Percentiles rank a stretch among this genome's conserved stretches.
phyloP scores from a whole-genome alignment of 2,113 vertebrate species.

The Xiphorhynchus elegans region DNA sequence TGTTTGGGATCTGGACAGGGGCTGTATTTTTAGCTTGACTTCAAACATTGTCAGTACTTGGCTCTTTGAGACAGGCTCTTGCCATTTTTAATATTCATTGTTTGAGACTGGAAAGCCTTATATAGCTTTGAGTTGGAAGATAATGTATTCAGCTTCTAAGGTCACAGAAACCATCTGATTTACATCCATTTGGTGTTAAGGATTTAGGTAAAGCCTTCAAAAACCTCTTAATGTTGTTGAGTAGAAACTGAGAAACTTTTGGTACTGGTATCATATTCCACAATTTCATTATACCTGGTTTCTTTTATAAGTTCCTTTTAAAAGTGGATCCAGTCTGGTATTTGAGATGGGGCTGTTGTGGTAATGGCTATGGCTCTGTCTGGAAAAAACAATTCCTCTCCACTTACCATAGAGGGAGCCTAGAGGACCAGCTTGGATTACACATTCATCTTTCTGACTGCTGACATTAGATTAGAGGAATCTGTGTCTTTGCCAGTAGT shows the following conservation, averaged over 20 bases:
- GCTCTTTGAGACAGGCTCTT: not conserved
- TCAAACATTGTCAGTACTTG: conserved; percentile 30
- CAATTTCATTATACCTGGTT: not conserved
- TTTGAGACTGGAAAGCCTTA: conserved; percentile 19
- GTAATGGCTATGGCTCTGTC: not conserved
- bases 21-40: conserved; percentile 41
- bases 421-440: not conserved
- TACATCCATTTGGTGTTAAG: not conserved
- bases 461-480: not conserved
- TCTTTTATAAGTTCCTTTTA: not conserved
- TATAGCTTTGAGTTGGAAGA: conserved; percentile 15
- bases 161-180: not conserved
- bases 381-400: not conserved
- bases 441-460: not conserved
- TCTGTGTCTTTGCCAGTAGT: not conserved
- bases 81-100: conserved; percentile 20
- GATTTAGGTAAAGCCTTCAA: not conserved
- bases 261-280: not conserved
- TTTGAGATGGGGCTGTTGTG: not conserved
- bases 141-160: not conserved
- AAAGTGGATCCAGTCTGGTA: not conserved
- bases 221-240: not conserved
- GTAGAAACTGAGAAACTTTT: not conserved
- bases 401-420: not conserved
- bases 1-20: conserved; percentile 5